A percentile compares a stretch with the other conserved stretches of the same genome.
These are phyloP conservation scores for Pangasius macronema DNA, from an alignment of 2,797 vertebrate species.

Conservation along the genomic window DNA sequence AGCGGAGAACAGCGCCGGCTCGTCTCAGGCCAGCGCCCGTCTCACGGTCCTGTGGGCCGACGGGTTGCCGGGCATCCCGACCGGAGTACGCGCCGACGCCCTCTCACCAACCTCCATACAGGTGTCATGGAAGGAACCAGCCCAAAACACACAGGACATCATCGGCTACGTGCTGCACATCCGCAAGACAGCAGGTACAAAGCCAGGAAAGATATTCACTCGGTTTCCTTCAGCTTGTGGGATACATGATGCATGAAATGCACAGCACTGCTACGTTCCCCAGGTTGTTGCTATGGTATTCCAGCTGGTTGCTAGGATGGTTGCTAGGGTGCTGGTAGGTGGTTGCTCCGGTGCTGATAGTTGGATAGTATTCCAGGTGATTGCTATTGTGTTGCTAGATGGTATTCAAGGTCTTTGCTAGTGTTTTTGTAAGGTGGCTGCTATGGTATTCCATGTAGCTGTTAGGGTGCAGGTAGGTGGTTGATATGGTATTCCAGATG, in stretches of 20 bases:
- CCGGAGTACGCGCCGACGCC: conserved; percentile 79
- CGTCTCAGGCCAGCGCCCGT: conserved; percentile 92
- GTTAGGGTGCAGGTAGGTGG: neutral
- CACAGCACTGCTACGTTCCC: neutral
- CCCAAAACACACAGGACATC: conserved; percentile 92
- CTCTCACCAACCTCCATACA: conserved; percentile 89
- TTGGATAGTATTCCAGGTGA: neutral
- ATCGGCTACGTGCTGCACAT: conserved; percentile 97
- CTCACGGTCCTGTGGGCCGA: conserved; percentile 94
- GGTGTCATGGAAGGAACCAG: conserved; percentile 90
- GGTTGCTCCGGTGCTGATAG: neutral
- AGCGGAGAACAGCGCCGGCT: conserved; percentile 95
- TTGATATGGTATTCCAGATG: neutral
- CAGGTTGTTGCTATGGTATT: neutral
- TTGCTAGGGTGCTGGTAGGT: neutral
- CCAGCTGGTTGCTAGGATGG: neutral
- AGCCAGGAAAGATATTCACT: neutral
- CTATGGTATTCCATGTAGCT: neutral
- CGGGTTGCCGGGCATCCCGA: conserved; percentile 87
- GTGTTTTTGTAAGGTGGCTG: neutral
- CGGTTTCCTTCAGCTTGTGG: neutral
- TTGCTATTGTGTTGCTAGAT: neutral
- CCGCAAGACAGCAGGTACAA: conserved; percentile 84
- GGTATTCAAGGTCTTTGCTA: neutral
- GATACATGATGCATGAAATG: neutral